These are phyloP conservation scores for Daktulosphaira vitifoliae DNA, from an alignment of 1,140 invertebrate genomes.

Conservation along the genomic window DNA sequence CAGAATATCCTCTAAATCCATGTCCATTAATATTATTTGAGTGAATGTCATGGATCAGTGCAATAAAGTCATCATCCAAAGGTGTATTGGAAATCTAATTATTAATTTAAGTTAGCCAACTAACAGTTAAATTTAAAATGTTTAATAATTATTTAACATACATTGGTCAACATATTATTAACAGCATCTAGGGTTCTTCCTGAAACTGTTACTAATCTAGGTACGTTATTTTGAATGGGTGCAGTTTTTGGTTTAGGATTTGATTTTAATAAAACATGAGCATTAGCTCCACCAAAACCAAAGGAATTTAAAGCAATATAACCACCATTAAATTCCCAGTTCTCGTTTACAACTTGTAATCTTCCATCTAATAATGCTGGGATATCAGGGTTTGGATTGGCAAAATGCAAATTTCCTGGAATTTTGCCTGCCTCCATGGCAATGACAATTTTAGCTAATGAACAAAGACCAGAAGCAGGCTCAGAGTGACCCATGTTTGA, in stretches of 20 bases:
- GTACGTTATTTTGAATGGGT: constrained; percentile 48
- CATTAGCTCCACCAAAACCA: constrained; percentile 95
- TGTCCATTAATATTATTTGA: constrained; percentile 59
- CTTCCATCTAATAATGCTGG: constrained; percentile 75
- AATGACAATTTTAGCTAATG: constrained; percentile 81
- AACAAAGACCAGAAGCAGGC: constrained; percentile 82
- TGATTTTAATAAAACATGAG: constrained; percentile 75
- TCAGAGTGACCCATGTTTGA: constrained; percentile 98
- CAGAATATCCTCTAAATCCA: constrained; percentile 63
- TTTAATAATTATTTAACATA: constrained; percentile 36
- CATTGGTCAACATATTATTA: constrained; percentile 55
- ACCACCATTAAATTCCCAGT: constrained; percentile 73
- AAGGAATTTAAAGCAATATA: constrained; percentile 87
- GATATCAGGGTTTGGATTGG: constrained; percentile 78
- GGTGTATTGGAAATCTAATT: constrained; percentile 46
- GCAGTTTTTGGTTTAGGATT: constrained; percentile 60
- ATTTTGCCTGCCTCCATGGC: constrained; percentile 81
- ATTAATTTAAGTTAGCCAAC: not conserved
- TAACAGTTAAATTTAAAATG: not conserved
- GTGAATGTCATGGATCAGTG: constrained; percentile 66
- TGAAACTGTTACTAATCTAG: constrained; percentile 66
- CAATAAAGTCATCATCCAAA: constrained; percentile 65
- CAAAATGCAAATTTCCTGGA: constrained; percentile 84
- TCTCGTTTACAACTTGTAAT: constrained; percentile 72
- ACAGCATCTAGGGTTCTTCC: constrained; percentile 79